A percentile compares a stretch with the other conserved stretches of the same genome.
Conservation (phyloP, 2,888 invertebrate species). For the Marasmarcha lunaedactyla region DNA sequence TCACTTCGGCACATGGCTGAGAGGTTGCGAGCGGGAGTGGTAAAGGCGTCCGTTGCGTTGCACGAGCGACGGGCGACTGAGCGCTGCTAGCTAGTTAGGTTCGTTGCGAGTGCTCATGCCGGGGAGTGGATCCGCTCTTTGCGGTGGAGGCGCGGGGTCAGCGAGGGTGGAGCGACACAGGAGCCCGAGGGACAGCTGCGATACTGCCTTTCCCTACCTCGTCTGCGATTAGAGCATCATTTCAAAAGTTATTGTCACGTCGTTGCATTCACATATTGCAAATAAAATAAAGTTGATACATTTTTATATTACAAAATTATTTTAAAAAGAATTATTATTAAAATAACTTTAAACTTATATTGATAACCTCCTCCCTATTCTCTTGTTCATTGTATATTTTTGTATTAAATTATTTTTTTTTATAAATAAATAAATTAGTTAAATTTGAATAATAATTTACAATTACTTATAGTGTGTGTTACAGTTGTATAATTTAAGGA, state of each 20-base stretch:
- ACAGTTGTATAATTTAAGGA: no score
- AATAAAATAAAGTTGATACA: constrained; percentile 38
- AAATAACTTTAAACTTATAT: no score
- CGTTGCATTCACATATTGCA: constrained; percentile 29
- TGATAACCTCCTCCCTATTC: no score
- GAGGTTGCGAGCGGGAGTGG: constrained; percentile 35
- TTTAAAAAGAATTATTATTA: no score
- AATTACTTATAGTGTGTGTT: no score
- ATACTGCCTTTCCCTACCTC: constrained; percentile 50
- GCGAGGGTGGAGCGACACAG: constrained; percentile 47
- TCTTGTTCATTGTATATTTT: no score
- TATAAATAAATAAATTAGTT: no score
- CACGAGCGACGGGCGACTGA: constrained; percentile 56
- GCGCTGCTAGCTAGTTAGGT: constrained; percentile 19
- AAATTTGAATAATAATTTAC: no score
- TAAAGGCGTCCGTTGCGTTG: constrained; percentile 44
- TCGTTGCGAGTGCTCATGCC: constrained; percentile 5
- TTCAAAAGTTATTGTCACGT: constrained; percentile 3
- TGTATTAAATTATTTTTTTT: no score
- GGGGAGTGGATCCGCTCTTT: constrained; percentile 20
- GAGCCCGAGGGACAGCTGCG: constrained; percentile 63
- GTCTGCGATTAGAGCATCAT: constrained; percentile 27
- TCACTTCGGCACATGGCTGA: constrained; percentile 68
- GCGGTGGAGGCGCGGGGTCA: constrained; percentile 30
- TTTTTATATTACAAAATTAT: no score